Evolutionary conservation across 2,888 invertebrate species (phyloP).

Genomic region (Serripes groenlandicus): DNA sequence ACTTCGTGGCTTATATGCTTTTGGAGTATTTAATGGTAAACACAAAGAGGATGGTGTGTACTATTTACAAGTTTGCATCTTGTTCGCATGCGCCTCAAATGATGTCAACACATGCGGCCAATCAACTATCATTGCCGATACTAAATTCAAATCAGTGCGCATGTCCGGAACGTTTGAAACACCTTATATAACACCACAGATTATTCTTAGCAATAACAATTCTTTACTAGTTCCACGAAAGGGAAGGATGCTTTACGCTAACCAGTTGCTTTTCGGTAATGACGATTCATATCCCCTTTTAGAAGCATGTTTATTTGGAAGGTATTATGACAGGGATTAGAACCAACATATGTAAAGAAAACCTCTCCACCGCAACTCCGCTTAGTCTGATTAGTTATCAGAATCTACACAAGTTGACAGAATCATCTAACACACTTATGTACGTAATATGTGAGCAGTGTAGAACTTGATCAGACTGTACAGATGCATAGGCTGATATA

Average conservation of each 20-base stretch:
- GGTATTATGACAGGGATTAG: slow-evolving; percentile 19
- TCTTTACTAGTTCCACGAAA: background rate
- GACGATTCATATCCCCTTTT: background rate
- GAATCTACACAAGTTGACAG: no score
- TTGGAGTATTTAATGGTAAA: slow-evolving; percentile 79
- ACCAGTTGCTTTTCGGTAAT: background rate
- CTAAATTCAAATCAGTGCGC: slow-evolving; percentile 35
- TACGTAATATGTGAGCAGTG: no score
- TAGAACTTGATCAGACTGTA: no score
- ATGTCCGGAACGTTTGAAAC: slow-evolving; percentile 52
- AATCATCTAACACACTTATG: no score
- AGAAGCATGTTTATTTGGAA: background rate
- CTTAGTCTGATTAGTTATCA: no score
- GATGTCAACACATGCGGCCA: slow-evolving; percentile 25
- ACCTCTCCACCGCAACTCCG: no score
- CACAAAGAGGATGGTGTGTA: slow-evolving; percentile 73
- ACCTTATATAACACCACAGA: slow-evolving; percentile 50
- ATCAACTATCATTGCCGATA: slow-evolving; percentile 20
- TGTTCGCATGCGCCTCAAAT: slow-evolving; percentile 32
- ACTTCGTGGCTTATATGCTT: slow-evolving; percentile 68
- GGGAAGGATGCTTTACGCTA: background rate
- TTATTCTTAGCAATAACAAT: slow-evolving; percentile 23
- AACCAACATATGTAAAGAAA: no score
- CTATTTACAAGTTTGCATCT: slow-evolving; percentile 42
- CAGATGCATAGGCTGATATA: no score